Percentiles rank a stretch among this genome's conserved stretches.
These are phyloP conservation scores for Drosophila kanapiae DNA, from an alignment of 1,140 invertebrate genomes.

Conservation along the genomic window DNA sequence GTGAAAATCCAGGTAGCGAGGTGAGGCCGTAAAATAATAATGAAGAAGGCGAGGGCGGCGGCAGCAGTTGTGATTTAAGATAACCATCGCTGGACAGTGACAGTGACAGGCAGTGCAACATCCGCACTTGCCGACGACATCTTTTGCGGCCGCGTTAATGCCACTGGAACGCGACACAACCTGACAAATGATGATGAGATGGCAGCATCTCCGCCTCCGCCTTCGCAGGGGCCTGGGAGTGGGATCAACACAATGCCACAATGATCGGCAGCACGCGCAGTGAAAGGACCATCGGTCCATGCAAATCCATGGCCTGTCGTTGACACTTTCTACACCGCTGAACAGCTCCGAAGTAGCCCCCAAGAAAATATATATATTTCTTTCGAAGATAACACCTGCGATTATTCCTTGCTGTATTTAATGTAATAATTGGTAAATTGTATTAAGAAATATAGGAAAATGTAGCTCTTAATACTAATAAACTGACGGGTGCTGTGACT, in stretches of 20 bases:
- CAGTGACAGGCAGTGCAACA: conserved; percentile 2
- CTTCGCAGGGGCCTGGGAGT: background rate
- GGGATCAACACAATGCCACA: conserved; percentile 3
- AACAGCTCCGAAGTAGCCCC: too few species aligned
- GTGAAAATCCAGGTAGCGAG: conserved; percentile 22
- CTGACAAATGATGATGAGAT: conserved; percentile 49
- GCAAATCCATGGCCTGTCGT: too few species aligned
- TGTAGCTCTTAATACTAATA: background rate
- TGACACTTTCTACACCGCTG: too few species aligned
- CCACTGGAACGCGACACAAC: conserved; percentile 38
- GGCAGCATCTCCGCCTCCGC: conserved; percentile 5
- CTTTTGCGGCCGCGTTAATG: conserved; percentile 13
- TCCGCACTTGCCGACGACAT: conserved; percentile 15
- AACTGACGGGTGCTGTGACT: background rate
- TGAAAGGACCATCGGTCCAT: too few species aligned
- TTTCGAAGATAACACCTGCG: too few species aligned
- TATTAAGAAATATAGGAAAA: background rate
- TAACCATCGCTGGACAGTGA: conserved; percentile 17
- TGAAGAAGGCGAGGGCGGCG: conserved; percentile 26
- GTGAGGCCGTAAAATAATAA: conserved; percentile 14
- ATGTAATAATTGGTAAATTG: too few species aligned
- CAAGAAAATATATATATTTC: too few species aligned
- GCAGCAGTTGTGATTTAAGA: conserved; percentile 46
- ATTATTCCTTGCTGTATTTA: background rate
- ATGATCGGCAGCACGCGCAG: background rate